Base-by-base conservation (phyloP, 1,140 invertebrate species). In the Atta cephalotes region DNA sequence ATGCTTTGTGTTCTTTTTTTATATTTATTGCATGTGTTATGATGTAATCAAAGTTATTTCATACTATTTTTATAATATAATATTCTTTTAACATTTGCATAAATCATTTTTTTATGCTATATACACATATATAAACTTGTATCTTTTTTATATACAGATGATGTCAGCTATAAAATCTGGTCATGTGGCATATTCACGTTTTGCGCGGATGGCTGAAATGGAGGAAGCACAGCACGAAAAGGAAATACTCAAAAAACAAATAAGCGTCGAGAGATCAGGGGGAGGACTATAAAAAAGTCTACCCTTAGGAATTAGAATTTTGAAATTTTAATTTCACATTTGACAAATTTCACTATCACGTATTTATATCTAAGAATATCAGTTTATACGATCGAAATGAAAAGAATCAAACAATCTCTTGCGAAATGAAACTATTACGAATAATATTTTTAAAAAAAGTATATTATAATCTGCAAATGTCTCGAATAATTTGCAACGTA, bases 101-200 rank as follows among this genome's bases (percentile, higher is more conserved):
- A 35, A 78, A 53, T 0, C 1, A 18, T n/a, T 12, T 45, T 25
- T 51, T 74, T 49, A 28, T 16, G 16, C 63, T 88, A 60, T 49
- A 45, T 66, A 49, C 21, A 7, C 31, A 10, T 58, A 35, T 51
- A 49, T 58, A 53, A 68, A 53, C 5, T 21, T 62, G 10, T 68
- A 45, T 84, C 3, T 21, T 92, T 51, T 85, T 87, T 90, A 82
- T 85, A 94, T 95, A 72, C 94, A 99, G 98, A 98, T 99, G 97
- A 99, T 99, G 98, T 98, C 98, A 6, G 98, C 98, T n/a, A 97
- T 99, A 87, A 99, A 99, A 93, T 98, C 98, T 10, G 99, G 99
- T 31, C 97, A 98, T 91, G 97, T 99, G 62, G 97, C 97, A 6
- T 98, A 99, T 94, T 99, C 98, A 31, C 96, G 98, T 85, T 99